Evolutionary conservation across 2,888 invertebrate species (phyloP).

Genomic region (Euplexia lucipara): DNA sequence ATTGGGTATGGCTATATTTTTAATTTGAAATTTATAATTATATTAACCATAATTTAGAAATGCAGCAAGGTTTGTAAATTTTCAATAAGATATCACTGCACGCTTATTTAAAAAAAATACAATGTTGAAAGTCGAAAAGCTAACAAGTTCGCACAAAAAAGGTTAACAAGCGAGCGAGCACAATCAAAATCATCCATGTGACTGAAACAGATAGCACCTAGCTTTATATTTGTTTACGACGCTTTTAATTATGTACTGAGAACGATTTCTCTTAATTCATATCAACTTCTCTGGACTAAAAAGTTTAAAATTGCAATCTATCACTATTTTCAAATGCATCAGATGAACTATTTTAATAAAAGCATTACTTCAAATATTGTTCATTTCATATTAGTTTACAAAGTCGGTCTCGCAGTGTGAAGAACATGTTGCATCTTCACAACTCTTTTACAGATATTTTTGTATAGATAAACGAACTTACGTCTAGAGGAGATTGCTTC

Average conservation of each 20-base stretch:
- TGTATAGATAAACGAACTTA: constrained; percentile 62
- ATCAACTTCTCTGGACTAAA: constrained; percentile 44
- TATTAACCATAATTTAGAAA: constrained; percentile 33
- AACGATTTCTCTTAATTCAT: constrained; percentile 40
- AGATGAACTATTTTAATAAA: constrained; percentile 61
- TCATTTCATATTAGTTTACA: constrained; percentile 54
- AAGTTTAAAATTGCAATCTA: constrained; percentile 57
- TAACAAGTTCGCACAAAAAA: constrained; percentile 36
- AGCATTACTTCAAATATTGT: constrained; percentile 59
- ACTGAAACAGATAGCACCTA: constrained; percentile 62
- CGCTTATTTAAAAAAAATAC: constrained; percentile 27
- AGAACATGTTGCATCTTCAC: constrained; percentile 36
- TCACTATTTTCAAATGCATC: constrained; percentile 64
- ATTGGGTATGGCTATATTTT: constrained; percentile 30
- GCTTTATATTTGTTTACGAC: constrained; percentile 47
- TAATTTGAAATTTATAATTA: constrained; percentile 20
- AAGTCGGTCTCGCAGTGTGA: constrained; percentile 42
- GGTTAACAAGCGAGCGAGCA: constrained; percentile 51
- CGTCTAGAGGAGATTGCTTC: constrained; percentile 64
- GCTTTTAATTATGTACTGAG: constrained; percentile 55
- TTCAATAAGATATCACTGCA: constrained; percentile 29
- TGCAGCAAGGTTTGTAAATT: constrained; percentile 33
- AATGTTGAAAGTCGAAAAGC: constrained; percentile 44
- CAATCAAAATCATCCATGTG: constrained; percentile 49
- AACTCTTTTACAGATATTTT: constrained; percentile 47